phyloP scores from a whole-genome alignment of 2,113 vertebrate species.

The Ceyx margarethae region DNA sequence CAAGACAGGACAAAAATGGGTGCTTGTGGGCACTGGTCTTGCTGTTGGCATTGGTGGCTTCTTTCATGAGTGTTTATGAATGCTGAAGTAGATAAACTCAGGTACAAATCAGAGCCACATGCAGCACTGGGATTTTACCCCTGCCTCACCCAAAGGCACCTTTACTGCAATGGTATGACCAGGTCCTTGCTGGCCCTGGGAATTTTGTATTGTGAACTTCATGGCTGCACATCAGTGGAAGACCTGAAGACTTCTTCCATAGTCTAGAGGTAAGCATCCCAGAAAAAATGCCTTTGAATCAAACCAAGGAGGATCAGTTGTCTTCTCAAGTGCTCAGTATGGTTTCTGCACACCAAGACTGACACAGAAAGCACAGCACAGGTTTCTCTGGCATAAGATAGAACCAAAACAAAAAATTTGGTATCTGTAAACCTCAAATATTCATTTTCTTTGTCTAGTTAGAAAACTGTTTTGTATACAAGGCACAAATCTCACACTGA shows the following conservation, averaged over 20 bases:
- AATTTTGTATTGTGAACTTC: background rate
- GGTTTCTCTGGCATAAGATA: background rate
- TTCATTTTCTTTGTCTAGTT: background rate
- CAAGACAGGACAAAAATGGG: background rate
- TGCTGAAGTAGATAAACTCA: background rate
- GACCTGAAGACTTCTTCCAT: background rate
- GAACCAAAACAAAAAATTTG: background rate
- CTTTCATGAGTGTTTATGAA: background rate
- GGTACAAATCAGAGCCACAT: background rate
- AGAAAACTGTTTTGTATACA: slow-evolving; percentile 9
- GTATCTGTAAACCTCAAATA: background rate
- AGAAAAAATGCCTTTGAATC: background rate
- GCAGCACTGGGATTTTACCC: background rate
- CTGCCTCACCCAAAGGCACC: background rate
- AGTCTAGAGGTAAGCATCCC: background rate
- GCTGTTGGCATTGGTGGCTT: background rate
- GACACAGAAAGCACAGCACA: background rate
- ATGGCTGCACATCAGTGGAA: background rate
- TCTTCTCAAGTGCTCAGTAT: background rate
- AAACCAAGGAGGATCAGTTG: background rate
- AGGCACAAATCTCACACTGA: slow-evolving; percentile 4
- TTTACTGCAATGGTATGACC: background rate
- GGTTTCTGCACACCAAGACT: background rate
- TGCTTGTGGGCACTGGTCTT: background rate
- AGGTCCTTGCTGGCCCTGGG: background rate